A percentile compares a stretch with the other conserved stretches of the same genome.
These are phyloP conservation scores for Marronus borbonicus DNA, from an alignment of 2,888 invertebrate species.

Conservation along the genomic window DNA sequence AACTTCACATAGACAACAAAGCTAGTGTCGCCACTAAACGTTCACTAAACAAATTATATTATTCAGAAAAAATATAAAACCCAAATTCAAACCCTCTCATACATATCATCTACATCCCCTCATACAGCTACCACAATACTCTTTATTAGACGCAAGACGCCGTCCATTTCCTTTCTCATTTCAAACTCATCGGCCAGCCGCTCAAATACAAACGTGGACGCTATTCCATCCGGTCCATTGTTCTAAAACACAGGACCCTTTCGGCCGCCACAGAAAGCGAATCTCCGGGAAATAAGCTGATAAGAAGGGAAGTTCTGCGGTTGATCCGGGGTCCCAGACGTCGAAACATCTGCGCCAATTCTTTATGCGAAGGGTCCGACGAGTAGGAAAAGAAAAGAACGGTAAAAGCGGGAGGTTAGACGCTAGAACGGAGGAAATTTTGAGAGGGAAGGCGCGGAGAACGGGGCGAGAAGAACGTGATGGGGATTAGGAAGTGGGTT, in stretches of 20 bases:
- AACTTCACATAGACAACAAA: no score
- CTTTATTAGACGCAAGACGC: no score
- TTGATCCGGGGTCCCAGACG: slow-evolving; percentile 3
- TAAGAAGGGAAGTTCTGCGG: slow-evolving; percentile 23
- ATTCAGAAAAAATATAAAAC: no score
- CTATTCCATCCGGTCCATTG: no score
- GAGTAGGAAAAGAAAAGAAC: neutral
- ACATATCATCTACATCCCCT: no score
- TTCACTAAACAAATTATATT: no score
- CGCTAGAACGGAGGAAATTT: neutral
- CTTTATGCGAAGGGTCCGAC: slow-evolving; percentile 23
- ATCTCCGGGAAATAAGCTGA: slow-evolving; percentile 23
- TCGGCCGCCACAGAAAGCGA: neutral
- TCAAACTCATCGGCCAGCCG: no score
- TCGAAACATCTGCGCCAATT: slow-evolving; percentile 14
- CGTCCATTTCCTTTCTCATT: no score
- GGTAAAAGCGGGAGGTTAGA: slow-evolving; percentile 5
- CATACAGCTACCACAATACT: no score
- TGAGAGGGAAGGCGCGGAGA: neutral
- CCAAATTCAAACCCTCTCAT: no score
- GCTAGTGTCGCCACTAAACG: no score
- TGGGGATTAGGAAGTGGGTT: neutral
- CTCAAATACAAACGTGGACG: no score
- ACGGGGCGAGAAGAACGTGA: neutral
- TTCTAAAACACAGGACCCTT: neutral